A percentile compares a stretch with the other conserved stretches of the same genome.
These are phyloP conservation scores for Mystacides longicornis DNA, from an alignment of 2,888 invertebrate genomes.

Conservation along the genomic window DNA sequence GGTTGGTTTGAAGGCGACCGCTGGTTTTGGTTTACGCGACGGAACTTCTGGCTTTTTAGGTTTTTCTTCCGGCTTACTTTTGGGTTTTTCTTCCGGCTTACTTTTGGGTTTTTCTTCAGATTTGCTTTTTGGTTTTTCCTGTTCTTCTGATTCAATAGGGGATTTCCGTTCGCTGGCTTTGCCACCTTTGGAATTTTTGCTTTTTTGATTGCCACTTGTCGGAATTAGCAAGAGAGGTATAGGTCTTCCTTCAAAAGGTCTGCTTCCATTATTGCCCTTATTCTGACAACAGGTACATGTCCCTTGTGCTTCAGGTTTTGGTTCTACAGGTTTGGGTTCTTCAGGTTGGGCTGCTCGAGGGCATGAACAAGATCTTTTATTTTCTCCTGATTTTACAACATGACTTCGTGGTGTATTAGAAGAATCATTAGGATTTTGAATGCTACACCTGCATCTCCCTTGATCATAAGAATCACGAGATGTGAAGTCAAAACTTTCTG, in stretches of 20 bases:
- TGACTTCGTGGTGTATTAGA: background rate
- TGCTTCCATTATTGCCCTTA: background rate
- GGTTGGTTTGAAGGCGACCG: too few relatives aligned
- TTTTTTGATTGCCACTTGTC: background rate
- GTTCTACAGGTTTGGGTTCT: too few relatives aligned
- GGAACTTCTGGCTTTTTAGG: background rate
- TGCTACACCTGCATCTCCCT: background rate
- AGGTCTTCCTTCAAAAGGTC: background rate
- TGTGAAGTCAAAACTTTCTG: background rate
- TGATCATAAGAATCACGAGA: too few relatives aligned
- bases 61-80: background rate
- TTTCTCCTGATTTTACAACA: background rate
- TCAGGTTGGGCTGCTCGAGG: background rate
- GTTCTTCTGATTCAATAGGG: background rate
- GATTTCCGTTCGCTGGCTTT: background rate
- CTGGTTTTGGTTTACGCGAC: conserved; percentile 21
- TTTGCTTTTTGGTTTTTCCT: background rate
- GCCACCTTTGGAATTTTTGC: background rate
- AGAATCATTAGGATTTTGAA: background rate
- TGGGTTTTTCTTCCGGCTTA: background rate
- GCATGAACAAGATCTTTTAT: background rate
- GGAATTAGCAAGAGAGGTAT: background rate
- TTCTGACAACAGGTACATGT: background rate
- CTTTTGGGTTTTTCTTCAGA: background rate
- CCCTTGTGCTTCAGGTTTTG: too few relatives aligned